phyloP scores from a whole-genome alignment of 2,113 vertebrate species.

The Oplegnathus fasciatus region DNA sequence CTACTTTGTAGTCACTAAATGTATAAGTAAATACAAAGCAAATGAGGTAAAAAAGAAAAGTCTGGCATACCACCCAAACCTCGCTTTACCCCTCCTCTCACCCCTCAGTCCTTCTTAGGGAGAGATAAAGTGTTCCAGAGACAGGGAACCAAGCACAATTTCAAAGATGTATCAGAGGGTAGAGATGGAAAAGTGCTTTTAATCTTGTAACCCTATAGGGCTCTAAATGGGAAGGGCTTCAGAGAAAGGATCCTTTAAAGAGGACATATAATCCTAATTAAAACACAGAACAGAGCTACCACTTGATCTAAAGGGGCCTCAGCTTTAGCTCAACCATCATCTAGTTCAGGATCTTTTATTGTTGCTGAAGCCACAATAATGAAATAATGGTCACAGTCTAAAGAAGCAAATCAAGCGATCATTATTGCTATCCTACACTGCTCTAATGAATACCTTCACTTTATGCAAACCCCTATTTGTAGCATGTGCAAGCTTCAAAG shows the following conservation, averaged over 20 bases:
- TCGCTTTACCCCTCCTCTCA: slow-evolving; percentile 59
- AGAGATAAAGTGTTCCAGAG: slow-evolving; percentile 83
- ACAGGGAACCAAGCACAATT: slow-evolving; percentile 74
- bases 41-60: slow-evolving; percentile 49
- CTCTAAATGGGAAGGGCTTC: slow-evolving; percentile 76
- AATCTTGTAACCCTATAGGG: slow-evolving; percentile 83
- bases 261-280: slow-evolving; percentile 83
- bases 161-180: slow-evolving; percentile 81
- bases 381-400: slow-evolving; percentile 61
- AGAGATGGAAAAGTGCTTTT: slow-evolving; percentile 83
- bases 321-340: slow-evolving; percentile 50
- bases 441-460: slow-evolving; percentile 52
- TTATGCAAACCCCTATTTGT: slow-evolving; percentile 17
- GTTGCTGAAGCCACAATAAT: slow-evolving; percentile 65
- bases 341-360: slow-evolving; percentile 62
- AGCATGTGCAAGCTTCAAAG: slow-evolving; percentile 17
- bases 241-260: slow-evolving; percentile 78
- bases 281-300: slow-evolving; percentile 78
- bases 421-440: slow-evolving; percentile 32
- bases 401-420: slow-evolving; percentile 65
- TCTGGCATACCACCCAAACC: slow-evolving; percentile 56
- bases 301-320: slow-evolving; percentile 70
- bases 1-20: slow-evolving; percentile 57
- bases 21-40: slow-evolving; percentile 59
- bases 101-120: slow-evolving; percentile 53